Percentiles rank a stretch among this genome's conserved stretches.
These are phyloP conservation scores for Sturmia bella DNA, from an alignment of 2,888 invertebrate genomes.

Conservation along the genomic window DNA sequence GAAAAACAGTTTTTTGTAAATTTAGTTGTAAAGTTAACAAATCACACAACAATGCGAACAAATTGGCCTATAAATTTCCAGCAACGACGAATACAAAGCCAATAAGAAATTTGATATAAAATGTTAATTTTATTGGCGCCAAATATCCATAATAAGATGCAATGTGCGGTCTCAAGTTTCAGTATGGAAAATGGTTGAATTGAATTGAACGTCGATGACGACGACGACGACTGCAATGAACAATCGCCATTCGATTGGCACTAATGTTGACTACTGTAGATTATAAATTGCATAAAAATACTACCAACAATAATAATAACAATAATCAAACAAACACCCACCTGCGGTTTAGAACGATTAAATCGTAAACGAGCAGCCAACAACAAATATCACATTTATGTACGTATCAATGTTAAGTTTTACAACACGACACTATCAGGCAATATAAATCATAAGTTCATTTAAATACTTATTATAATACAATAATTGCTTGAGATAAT, in stretches of 20 bases:
- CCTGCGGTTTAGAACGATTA: slow-evolving; percentile 46
- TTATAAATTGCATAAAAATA: slow-evolving; percentile 41
- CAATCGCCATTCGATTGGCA: slow-evolving; percentile 42
- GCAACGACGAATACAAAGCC: slow-evolving; percentile 33
- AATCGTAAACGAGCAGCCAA: slow-evolving; percentile 17
- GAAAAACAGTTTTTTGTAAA: slow-evolving; percentile 43
- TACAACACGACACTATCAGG: slow-evolving; percentile 47
- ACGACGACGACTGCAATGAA: slow-evolving; percentile 24
- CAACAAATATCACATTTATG: slow-evolving; percentile 17
- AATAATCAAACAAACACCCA: slow-evolving; percentile 60
- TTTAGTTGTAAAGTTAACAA: slow-evolving; percentile 61
- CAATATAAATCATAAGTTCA: slow-evolving; percentile 53
- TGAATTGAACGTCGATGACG: too few species aligned
- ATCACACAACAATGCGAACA: slow-evolving; percentile 62
- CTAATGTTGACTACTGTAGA: slow-evolving; percentile 55
- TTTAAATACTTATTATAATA: slow-evolving; percentile 49
- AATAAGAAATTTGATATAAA: slow-evolving; percentile 65
- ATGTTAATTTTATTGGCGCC: slow-evolving; percentile 62
- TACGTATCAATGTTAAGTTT: slow-evolving; percentile 45
- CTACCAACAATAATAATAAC: slow-evolving; percentile 29
- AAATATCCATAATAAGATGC: slow-evolving; percentile 55
- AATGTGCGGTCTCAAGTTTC: slow-evolving; percentile 49
- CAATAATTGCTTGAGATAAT: slow-evolving; percentile 7
- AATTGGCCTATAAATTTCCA: slow-evolving; percentile 63
- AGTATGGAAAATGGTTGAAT: slow-evolving; percentile 18